Conservation (phyloP, 2,888 invertebrate genomes). For the Rhagonycha fulva region DNA sequence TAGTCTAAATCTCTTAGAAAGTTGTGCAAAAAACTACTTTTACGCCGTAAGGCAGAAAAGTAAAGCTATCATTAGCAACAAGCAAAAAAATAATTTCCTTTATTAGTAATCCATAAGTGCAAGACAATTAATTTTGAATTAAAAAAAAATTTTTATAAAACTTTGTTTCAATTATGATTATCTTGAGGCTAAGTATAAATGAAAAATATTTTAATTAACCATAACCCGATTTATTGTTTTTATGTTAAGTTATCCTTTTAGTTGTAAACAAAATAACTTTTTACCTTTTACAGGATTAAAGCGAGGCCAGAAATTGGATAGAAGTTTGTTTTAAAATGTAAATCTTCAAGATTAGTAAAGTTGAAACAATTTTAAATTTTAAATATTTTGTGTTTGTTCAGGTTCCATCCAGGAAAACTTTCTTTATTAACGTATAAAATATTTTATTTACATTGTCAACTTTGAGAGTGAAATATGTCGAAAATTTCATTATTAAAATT, state of each 20-base stretch:
- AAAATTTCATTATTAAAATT: too few species aligned
- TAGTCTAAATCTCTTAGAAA: too few species aligned
- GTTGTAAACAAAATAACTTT: background rate
- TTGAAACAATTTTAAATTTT: background rate
- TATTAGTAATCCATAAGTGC: too few species aligned
- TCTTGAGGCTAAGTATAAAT: background rate
- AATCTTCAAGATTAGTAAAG: background rate
- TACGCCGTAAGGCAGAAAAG: too few species aligned
- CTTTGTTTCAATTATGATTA: background rate
- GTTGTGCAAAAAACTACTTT: too few species aligned
- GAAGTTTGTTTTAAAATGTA: background rate
- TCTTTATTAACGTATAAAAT: background rate
- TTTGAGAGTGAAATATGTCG: background rate
- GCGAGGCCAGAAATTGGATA: background rate
- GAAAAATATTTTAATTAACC: background rate
- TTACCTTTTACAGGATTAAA: background rate
- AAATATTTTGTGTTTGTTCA: background rate
- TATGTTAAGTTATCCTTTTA: background rate
- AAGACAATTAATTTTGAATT: too few species aligned
- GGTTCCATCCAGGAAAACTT: background rate
- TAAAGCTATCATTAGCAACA: too few species aligned
- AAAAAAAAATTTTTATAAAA: too few species aligned
- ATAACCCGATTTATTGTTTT: background rate
- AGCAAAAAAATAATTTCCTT: too few species aligned
- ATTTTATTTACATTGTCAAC: background rate